phyloP scores from a whole-genome alignment of 2,113 vertebrate species.

The Brachyhypopomus gauderio region DNA sequence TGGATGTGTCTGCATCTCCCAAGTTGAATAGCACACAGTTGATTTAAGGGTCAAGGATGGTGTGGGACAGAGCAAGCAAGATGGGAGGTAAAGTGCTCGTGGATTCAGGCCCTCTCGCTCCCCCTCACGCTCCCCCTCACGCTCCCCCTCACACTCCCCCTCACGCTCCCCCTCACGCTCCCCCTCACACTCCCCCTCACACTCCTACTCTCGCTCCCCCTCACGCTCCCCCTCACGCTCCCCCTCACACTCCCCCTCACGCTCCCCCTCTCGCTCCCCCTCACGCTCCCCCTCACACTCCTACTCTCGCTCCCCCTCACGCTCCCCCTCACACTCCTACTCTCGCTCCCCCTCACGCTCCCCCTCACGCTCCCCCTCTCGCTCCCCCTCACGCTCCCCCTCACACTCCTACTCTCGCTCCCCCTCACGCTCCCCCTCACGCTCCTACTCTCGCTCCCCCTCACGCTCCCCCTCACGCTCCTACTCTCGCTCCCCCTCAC shows the following conservation, averaged over 20 bases:
- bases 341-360: background rate
- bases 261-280: background rate
- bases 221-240: background rate
- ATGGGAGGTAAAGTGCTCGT: conserved; percentile 14
- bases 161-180: background rate
- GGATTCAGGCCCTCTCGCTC: background rate
- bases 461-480: too few species aligned
- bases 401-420: too few species aligned
- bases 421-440: too few species aligned
- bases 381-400: background rate
- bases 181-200: too few species aligned
- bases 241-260: background rate
- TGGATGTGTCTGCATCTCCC: background rate
- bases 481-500: background rate
- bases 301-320: background rate
- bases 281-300: background rate
- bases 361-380: background rate
- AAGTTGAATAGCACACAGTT: background rate
- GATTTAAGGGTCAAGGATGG: background rate
- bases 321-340: too few species aligned
- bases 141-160: too few species aligned
- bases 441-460: background rate
- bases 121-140: too few species aligned
- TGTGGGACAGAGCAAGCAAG: background rate
- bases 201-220: background rate